These are phyloP conservation scores for Lethenteron reissneri DNA, from an alignment of 2,113 vertebrate species.

Conservation along the genomic window DNA sequence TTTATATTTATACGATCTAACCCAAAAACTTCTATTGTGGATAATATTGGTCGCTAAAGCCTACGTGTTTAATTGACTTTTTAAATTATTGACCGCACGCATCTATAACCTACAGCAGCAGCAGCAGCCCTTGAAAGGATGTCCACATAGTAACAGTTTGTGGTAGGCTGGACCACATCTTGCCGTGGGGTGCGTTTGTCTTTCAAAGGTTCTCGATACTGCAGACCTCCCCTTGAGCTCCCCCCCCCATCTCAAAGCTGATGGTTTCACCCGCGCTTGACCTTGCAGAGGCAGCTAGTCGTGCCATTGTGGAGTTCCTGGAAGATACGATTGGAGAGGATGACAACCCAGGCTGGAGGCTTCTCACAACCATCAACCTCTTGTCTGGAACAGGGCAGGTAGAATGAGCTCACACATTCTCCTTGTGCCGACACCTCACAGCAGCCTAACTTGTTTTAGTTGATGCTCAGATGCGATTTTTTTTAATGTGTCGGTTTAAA, in stretches of 20 bases:
- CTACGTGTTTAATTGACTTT: neutral
- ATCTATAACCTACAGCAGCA: neutral
- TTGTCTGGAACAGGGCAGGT: constrained; percentile 93
- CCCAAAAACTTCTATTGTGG: too few species aligned
- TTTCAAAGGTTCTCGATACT: neutral
- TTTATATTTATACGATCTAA: too few species aligned
- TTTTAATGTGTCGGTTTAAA: neutral
- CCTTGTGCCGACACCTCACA: neutral
- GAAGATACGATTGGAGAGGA: constrained; percentile 97
- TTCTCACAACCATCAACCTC: constrained; percentile 91
- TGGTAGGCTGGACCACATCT: neutral
- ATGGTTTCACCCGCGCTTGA: neutral
- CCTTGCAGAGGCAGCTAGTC: constrained; percentile 66
- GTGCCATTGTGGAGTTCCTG: constrained; percentile 90
- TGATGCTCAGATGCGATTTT: neutral
- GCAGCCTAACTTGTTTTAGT: neutral
- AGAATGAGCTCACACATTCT: constrained; percentile 12
- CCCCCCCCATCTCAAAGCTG: neutral
- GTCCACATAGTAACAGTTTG: neutral
- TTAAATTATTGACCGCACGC: neutral
- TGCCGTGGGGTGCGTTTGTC: neutral
- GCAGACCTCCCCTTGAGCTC: neutral
- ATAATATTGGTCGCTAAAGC: neutral
- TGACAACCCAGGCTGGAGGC: constrained; percentile 92
- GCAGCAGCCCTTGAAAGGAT: neutral